These are phyloP conservation scores for Protobothrops flavoviridis DNA, from an alignment of 2,113 vertebrate genomes.

Conservation along the genomic window DNA sequence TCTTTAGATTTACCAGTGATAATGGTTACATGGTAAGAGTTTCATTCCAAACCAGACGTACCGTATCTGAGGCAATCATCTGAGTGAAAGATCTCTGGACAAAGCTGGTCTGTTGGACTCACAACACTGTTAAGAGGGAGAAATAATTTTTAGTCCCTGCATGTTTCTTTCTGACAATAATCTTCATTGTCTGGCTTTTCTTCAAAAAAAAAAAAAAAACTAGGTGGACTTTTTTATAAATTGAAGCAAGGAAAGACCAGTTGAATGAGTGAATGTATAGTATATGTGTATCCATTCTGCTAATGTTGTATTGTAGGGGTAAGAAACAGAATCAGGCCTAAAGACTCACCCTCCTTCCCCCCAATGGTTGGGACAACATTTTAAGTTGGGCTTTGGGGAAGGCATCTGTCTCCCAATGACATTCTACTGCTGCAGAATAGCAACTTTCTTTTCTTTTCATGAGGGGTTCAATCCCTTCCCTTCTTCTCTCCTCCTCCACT, in stretches of 20 bases:
- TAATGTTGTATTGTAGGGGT: background rate
- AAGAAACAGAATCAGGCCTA: background rate
- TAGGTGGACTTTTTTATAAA: background rate
- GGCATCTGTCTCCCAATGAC: background rate
- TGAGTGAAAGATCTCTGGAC: constrained; percentile 65
- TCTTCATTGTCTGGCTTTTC: background rate
- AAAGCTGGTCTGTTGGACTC: constrained; percentile 50
- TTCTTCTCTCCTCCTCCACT: background rate
- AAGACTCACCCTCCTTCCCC: background rate
- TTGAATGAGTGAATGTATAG: background rate
- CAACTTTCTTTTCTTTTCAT: background rate
- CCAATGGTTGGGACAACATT: background rate
- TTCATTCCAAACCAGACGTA: constrained; percentile 36
- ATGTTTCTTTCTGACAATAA: background rate
- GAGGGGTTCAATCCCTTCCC: background rate
- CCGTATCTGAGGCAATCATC: constrained; percentile 66
- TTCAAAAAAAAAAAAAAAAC: background rate
- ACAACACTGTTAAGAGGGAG: constrained; percentile 50
- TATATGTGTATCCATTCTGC: background rate
- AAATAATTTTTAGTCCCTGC: constrained; percentile 11
- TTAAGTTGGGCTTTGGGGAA: background rate
- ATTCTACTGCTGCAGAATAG: background rate
- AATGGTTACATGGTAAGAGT: background rate
- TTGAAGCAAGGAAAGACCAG: background rate
- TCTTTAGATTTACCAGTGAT: background rate